Conservation (phyloP, 2,888 invertebrate genomes). For the Drosophila parthenogenetica region DNA sequence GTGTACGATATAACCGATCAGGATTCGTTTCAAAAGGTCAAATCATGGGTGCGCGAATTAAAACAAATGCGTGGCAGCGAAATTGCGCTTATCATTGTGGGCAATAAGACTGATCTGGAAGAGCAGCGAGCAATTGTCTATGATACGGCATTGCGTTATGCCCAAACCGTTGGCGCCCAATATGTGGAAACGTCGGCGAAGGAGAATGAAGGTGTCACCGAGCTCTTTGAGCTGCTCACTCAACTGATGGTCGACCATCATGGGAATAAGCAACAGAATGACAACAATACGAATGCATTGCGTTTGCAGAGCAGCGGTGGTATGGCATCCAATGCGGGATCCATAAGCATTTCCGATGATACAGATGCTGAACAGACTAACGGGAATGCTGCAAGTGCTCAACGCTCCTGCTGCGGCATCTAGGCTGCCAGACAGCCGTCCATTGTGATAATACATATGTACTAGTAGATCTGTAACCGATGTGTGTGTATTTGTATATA, state of each 20-base stretch:
- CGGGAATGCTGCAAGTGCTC: constrained; percentile 18
- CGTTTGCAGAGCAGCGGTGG: constrained; percentile 48
- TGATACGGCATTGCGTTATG: constrained; percentile 96
- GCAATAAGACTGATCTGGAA: constrained; percentile 98
- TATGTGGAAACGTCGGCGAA: constrained; percentile 98
- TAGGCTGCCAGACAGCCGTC: constrained; percentile 55
- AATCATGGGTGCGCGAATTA: constrained; percentile 99
- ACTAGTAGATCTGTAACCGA: constrained; percentile 63
- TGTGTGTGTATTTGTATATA: constrained; percentile 68
- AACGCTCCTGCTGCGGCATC: constrained; percentile 73
- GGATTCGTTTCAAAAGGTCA: constrained; percentile 98
- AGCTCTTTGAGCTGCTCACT: constrained; percentile 94
- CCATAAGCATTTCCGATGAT: constrained; percentile 56
- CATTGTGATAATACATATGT: constrained; percentile 71
- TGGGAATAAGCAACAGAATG: constrained; percentile 63
- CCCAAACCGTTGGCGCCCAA: constrained; percentile 94
- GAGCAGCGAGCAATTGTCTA: constrained; percentile 93
- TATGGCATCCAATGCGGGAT: constrained; percentile 26
- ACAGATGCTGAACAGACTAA: constrained; percentile 43
- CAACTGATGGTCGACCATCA: constrained; percentile 88
- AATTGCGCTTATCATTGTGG: constrained; percentile 96
- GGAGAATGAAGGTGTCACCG: constrained; percentile 95
- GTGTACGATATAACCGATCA: constrained; percentile 99
- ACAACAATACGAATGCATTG: constrained; percentile 63
- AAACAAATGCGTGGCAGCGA: constrained; percentile 97